Evolutionary conservation across 2,797 vertebrate genomes (phyloP).

Genomic region (Anguilla obscura): DNA sequence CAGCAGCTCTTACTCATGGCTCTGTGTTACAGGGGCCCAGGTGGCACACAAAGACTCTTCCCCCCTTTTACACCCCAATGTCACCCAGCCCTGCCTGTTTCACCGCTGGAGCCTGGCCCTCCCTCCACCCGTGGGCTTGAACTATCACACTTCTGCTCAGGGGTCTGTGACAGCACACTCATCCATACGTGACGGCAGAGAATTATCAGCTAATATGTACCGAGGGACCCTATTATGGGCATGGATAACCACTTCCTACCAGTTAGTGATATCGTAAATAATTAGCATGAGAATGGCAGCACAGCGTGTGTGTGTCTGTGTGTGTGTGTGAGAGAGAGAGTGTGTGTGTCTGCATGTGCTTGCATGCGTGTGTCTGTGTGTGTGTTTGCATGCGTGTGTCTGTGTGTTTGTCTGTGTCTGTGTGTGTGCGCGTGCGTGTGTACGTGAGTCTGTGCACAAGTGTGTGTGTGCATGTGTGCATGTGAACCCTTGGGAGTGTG

Average conservation of each 20-base stretch:
- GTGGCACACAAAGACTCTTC: background rate
- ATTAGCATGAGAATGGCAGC: slow-evolving; percentile 1
- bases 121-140: background rate
- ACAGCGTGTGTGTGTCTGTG: background rate
- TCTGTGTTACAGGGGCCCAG: background rate
- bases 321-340: too few species aligned
- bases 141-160: background rate
- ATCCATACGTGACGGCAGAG: background rate
- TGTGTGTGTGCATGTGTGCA: background rate
- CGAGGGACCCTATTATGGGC: background rate
- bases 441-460: slow-evolving; percentile 14
- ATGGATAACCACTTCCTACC: background rate
- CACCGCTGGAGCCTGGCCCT: background rate
- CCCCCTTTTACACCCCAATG: background rate
- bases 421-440: slow-evolving; percentile 29
- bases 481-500: slow-evolving; percentile 33
- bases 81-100: slow-evolving; percentile 1
- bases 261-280: background rate
- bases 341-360: background rate
- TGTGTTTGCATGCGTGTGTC: background rate
- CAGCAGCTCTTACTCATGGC: background rate
- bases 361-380: background rate
- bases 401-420: background rate
- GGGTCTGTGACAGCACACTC: background rate
- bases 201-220: background rate